These are phyloP conservation scores for Stegastes partitus DNA, from an alignment of 2,113 vertebrate species.

Conservation along the genomic window DNA sequence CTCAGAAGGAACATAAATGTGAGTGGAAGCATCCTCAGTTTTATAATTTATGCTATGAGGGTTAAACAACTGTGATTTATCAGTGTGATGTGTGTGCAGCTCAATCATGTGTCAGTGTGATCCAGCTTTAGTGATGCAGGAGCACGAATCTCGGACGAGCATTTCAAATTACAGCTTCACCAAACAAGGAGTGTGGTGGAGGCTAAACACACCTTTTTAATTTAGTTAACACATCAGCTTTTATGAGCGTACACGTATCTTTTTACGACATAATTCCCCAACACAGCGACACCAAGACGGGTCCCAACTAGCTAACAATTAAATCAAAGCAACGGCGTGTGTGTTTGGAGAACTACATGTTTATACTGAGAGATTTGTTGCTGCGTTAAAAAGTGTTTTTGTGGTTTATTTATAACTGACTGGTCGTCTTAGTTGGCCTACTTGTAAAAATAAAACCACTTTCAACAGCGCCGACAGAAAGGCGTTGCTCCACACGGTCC, in stretches of 20 bases:
- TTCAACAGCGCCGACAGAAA: neutral
- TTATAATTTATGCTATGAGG: too few relatives aligned
- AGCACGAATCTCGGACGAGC: constrained; percentile 42
- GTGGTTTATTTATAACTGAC: too few relatives aligned
- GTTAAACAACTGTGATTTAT: neutral
- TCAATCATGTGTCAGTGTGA: neutral
- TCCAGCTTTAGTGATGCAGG: constrained; percentile 28
- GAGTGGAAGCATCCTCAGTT: too few relatives aligned
- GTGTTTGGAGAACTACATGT: neutral
- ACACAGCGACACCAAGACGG: too few relatives aligned
- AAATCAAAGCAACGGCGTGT: neutral
- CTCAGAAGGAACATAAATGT: too few relatives aligned
- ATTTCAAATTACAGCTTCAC: constrained; percentile 49
- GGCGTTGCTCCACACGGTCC: neutral
- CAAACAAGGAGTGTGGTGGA: neutral
- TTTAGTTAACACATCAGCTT: too few relatives aligned
- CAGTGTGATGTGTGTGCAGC: neutral
- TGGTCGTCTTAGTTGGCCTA: neutral
- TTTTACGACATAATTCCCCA: too few relatives aligned
- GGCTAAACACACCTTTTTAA: constrained; percentile 6
- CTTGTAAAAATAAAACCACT: neutral
- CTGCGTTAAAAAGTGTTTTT: too few relatives aligned
- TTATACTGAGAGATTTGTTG: too few relatives aligned
- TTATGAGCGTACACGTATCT: too few relatives aligned
- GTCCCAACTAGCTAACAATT: neutral